Evolutionary conservation across 1,140 invertebrate genomes (phyloP).

Genomic region (Chironomus tepperi): DNA sequence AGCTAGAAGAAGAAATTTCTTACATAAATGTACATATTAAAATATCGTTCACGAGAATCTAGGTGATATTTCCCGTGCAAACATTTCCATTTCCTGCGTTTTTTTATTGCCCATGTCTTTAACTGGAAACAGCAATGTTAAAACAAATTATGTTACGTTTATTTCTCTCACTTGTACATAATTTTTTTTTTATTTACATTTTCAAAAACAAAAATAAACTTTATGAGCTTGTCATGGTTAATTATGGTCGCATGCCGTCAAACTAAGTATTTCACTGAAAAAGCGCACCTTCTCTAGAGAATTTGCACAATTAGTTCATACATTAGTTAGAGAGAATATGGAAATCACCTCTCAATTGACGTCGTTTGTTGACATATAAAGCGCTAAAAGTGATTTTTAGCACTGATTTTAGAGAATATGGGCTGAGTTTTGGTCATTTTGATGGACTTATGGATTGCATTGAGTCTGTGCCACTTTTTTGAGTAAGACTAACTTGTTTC

Average conservation of each 20-base stretch:
- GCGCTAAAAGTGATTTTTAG: too few relatives aligned
- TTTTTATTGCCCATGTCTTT: conserved; percentile 12
- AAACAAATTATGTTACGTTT: background rate
- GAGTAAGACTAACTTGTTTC: too few relatives aligned
- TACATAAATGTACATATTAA: background rate
- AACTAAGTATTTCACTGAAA: background rate
- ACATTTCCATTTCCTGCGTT: conserved; percentile 19
- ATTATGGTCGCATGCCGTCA: conserved; percentile 8
- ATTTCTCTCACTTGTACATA: background rate
- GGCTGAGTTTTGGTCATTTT: too few relatives aligned
- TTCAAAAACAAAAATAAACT: background rate
- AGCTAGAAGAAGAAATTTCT: background rate
- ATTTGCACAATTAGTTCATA: background rate
- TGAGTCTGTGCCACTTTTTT: too few relatives aligned
- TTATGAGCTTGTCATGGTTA: background rate
- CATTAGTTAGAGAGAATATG: too few relatives aligned
- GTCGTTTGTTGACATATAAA: too few relatives aligned
- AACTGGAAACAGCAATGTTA: background rate
- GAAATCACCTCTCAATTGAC: too few relatives aligned
- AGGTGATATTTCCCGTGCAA: conserved; percentile 21
- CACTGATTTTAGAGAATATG: too few relatives aligned
- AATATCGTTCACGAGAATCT: background rate
- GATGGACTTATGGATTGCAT: too few relatives aligned
- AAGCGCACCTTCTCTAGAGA: conserved; percentile 1
- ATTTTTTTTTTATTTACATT: background rate